Evolutionary conservation across 2,113 vertebrate species (phyloP), one percentile per base, ranked within the genome.

Genomic region (Elgaria multicarinata): DNA sequence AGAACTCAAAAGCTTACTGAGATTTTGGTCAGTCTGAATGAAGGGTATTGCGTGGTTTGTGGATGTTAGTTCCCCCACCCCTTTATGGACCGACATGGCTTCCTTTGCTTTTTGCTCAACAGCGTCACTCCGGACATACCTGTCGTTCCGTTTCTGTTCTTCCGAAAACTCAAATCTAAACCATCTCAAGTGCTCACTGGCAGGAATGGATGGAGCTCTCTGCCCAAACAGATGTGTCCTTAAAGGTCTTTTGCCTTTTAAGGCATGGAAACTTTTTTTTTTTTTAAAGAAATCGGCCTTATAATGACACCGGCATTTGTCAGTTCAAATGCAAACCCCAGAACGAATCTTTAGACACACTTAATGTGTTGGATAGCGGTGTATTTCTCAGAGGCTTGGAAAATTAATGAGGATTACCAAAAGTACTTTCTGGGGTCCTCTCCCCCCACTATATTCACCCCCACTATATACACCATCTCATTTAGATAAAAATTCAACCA

Each of bases 401-500:
- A 83, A 91, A 88, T 26, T 50, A 36, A 33, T 85, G 84, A 2
- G 5, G 74, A 71, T 72, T 50, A 64, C 20, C 53, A 83, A 83
- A 71, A 83, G 55, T 24, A 31, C 46, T 82, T 12, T 50, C 6
- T 46, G 24, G 2, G 46, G 18, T n/a, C 20, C 20, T 20, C 18
- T 36, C 31, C 71, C 44, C 50, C 26, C 6, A 26, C 36, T 9
- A 18, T 55, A 76, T 89, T 0, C 72, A 31, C 28, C 6, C 26
- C 24, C 0, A 76, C 66, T 90, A 86, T 53, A 80, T 55, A 79
- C n/a, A 76, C 62, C 83, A 26, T 74, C 85, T 31, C 22, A 28
- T 72, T 91, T 90, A 91, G 82, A 89, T 85, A 74, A 89, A n/a
- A 84, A 24, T n/a, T 87, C 80, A 74, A 3, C 39, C 78, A 93